Conservation (phyloP, 2,888 invertebrate species). For the Drosophila tanythrix region DNA sequence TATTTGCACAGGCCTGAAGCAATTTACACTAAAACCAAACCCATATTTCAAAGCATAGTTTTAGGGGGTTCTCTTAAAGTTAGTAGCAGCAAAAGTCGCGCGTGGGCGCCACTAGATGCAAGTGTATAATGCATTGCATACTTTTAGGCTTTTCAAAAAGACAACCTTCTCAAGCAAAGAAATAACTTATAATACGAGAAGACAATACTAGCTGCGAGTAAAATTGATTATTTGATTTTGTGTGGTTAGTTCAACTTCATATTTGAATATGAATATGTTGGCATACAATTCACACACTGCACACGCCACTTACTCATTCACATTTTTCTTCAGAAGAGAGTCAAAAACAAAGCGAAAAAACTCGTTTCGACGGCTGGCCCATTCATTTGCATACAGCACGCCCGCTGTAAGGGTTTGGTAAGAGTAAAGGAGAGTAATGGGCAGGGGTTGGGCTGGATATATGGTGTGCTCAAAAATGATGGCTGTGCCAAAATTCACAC, state of each 20-base stretch:
- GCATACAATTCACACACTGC: constrained; percentile 6
- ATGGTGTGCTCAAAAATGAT: constrained; percentile 37
- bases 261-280: constrained; percentile 2
- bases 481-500: constrained; percentile 72
- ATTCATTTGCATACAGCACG: constrained; percentile 49
- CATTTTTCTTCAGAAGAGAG: background rate
- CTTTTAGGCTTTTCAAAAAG: constrained; percentile 15
- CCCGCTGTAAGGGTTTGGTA: background rate
- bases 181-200: background rate
- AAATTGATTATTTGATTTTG: background rate
- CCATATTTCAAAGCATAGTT: background rate
- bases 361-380: constrained; percentile 26
- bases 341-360: constrained; percentile 6
- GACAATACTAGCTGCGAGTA: background rate
- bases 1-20: background rate
- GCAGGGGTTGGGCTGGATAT: background rate
- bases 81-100: background rate
- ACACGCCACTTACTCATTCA: background rate
- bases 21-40: background rate
- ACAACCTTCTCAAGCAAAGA: background rate
- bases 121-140: constrained; percentile 6
- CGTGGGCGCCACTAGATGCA: background rate
- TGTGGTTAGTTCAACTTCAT: background rate
- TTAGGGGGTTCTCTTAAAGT: background rate
- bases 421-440: background rate